These are phyloP conservation scores for Scomberomorus guttatus DNA, from an alignment of 2,797 vertebrate species.

Conservation along the genomic window DNA sequence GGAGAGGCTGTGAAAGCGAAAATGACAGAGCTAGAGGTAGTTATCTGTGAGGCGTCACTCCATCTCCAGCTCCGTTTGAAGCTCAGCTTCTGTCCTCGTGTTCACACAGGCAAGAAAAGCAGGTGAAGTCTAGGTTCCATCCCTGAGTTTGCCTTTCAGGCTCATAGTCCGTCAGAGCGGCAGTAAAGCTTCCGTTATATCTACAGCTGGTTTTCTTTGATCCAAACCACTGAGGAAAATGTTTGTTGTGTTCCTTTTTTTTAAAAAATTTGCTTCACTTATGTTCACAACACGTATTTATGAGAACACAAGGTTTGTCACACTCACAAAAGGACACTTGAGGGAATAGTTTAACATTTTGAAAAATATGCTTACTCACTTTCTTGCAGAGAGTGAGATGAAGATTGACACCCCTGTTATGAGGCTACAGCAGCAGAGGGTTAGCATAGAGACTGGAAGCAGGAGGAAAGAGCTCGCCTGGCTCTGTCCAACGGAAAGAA, in stretches of 20 bases:
- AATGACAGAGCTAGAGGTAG: slow-evolving; percentile 71
- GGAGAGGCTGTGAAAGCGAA: slow-evolving; percentile 42
- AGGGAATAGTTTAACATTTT: background rate
- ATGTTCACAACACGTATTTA: background rate
- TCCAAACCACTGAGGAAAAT: slow-evolving; percentile 15
- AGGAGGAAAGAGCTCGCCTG: background rate
- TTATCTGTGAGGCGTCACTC: slow-evolving; percentile 72
- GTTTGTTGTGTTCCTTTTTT: background rate
- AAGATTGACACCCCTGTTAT: background rate
- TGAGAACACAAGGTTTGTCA: background rate
- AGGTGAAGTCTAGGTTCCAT: slow-evolving; percentile 33
- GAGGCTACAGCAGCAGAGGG: too few relatives aligned
- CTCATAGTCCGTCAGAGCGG: slow-evolving; percentile 16
- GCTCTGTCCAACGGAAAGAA: too few relatives aligned
- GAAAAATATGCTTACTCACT: background rate
- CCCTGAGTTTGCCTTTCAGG: slow-evolving; percentile 45
- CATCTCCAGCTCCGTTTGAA: slow-evolving; percentile 61
- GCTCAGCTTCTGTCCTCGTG: slow-evolving; percentile 58
- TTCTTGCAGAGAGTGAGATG: background rate
- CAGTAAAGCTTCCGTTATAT: slow-evolving; percentile 26
- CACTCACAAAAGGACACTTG: background rate
- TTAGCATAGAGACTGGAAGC: background rate
- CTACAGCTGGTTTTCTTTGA: slow-evolving; percentile 31
- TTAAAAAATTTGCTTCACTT: background rate
- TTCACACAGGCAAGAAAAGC: slow-evolving; percentile 64